These are phyloP conservation scores for Druceiella hillmani DNA, from an alignment of 2,888 invertebrate genomes.

Conservation along the genomic window DNA sequence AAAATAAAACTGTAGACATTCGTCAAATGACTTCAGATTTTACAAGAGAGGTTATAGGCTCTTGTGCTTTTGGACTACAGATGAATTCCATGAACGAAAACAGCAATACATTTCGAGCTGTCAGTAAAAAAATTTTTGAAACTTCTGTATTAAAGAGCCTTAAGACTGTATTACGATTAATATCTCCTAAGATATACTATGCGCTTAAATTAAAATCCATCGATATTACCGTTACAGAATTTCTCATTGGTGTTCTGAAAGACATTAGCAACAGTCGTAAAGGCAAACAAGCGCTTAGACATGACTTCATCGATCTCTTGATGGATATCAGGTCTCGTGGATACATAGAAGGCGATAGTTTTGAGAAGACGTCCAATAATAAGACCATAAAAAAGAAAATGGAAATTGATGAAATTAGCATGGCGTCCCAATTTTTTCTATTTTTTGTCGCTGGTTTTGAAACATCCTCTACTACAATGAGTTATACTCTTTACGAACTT, in stretches of 20 bases:
- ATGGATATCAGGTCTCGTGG: constrained; percentile 29
- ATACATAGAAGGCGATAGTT: constrained; percentile 30
- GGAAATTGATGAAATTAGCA: constrained; percentile 30
- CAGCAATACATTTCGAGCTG: constrained; percentile 28
- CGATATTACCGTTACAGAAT: not conserved
- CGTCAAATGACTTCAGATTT: no score
- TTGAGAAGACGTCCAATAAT: constrained; percentile 27
- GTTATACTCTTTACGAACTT: constrained; percentile 30
- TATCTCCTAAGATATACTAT: constrained; percentile 37
- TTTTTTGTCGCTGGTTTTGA: constrained; percentile 41
- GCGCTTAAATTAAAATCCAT: constrained; percentile 27
- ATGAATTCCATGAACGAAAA: constrained; percentile 29
- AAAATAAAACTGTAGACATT: no score
- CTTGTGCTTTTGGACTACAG: constrained; percentile 36
- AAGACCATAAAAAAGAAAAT: constrained; percentile 7
- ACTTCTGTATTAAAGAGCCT: constrained; percentile 26
- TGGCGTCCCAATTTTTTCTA: constrained; percentile 43
- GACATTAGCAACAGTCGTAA: constrained; percentile 26
- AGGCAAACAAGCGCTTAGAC: constrained; percentile 28
- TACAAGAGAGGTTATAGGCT: constrained; percentile 33
- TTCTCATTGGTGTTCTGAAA: constrained; percentile 8
- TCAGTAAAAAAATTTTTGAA: constrained; percentile 30
- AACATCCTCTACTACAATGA: constrained; percentile 31
- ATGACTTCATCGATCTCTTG: constrained; percentile 35
- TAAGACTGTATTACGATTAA: constrained; percentile 26